Base-by-base conservation (phyloP, 2,113 vertebrate genomes). In the Salvator merianae region DNA sequence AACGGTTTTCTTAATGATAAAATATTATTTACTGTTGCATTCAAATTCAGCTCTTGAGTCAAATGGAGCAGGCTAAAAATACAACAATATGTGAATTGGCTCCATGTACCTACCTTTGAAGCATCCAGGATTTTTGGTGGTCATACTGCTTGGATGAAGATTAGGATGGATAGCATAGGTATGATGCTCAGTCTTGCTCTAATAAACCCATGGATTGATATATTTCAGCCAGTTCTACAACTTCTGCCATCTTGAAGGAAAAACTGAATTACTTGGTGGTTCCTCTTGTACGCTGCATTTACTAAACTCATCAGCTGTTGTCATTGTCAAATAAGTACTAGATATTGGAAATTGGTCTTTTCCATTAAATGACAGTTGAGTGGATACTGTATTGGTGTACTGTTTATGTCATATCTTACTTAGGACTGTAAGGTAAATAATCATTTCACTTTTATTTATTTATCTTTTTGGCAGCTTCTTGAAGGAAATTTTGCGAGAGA, bases 401-500 rank as follows among this genome's bases (percentile, higher is more conserved):
- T 55, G 16, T 55, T 30, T 77, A 34, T 76, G 16, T 50, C 75
- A 30, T 77, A 72, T 73, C 92, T 63, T 91, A 55, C 63, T 85
- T 14, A 40, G 80, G 0, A 89, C 85, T 77, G 75, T 86, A 92
- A 93, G 53, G 76, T 7, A 78, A 65, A 66, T 82, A 87, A 85
- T 4, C 87, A 83, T 93, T 81, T 70, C 20, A 69, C 95, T 90
- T 94, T 59, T 59, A 3, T 59, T 20, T 20, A 20, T 59, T 20
- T 59, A 59, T 59, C 55, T 59, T 28, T 95, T 90, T 95, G 94
- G 85, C 95, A 99, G 98, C 97, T 99, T 47, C 95, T 99, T 90
- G 99, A 98, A 95, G 98, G 98, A 96, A 99, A 96, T 92, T 99
- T 99, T 97, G 97, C 98, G 38, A 97, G 97, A 92, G 98, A 99